phyloP scores from a whole-genome alignment of 2,888 invertebrate species.

The Stenolophus ochropezus region DNA sequence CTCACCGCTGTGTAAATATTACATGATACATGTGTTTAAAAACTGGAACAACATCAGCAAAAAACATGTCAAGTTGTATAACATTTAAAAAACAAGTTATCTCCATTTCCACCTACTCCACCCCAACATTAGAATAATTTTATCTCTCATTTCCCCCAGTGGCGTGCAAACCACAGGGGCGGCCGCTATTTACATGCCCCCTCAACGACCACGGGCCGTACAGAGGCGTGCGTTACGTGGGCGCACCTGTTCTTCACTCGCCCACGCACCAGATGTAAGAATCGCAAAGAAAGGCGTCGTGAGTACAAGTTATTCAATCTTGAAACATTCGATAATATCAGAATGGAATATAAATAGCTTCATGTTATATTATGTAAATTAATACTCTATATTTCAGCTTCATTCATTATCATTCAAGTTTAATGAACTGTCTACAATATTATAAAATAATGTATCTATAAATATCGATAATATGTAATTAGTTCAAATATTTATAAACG shows the following conservation, averaged over 20 bases:
- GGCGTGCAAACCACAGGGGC: not conserved
- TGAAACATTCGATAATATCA: not conserved
- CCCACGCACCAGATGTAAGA: not conserved
- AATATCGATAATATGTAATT: too few relatives aligned
- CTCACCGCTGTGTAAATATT: too few relatives aligned
- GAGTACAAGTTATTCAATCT: not conserved
- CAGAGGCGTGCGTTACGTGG: not conserved
- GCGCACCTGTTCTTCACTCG: not conserved
- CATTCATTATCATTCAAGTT: too few relatives aligned
- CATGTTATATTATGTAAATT: not conserved
- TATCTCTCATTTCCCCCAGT: not conserved
- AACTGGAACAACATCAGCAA: too few relatives aligned
- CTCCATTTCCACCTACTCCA: not conserved
- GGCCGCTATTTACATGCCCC: not conserved
- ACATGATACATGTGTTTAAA: too few relatives aligned
- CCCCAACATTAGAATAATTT: not conserved
- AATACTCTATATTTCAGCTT: not conserved
- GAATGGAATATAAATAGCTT: not conserved
- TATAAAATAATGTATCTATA: too few relatives aligned
- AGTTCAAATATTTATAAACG: too few relatives aligned
- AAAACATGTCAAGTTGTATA: too few relatives aligned
- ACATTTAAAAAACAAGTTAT: not conserved
- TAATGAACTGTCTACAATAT: too few relatives aligned
- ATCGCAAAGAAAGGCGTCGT: not conserved
- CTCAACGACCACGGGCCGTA: not conserved